These are phyloP conservation scores for Ceratina japonica DNA, from an alignment of 1,140 invertebrate species.

Conservation along the genomic window DNA sequence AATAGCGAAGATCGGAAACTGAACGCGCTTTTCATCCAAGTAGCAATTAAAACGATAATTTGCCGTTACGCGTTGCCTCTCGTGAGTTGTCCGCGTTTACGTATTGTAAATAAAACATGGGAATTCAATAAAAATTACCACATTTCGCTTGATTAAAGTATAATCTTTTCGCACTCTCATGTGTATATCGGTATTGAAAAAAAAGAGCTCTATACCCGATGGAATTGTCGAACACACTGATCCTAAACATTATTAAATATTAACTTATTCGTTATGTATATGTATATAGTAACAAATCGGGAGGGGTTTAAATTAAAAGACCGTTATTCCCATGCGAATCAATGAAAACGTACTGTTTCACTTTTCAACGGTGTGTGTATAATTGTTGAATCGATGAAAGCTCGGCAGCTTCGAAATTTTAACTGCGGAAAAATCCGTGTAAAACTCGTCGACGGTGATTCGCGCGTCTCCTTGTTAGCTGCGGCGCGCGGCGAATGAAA, in stretches of 20 bases:
- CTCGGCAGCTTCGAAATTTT: not conserved
- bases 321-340: too few species aligned
- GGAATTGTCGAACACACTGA: too few species aligned
- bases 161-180: too few species aligned
- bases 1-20: constrained; percentile 39
- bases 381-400: not conserved
- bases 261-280: too few species aligned
- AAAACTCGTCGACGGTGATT: not conserved
- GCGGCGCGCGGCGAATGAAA: constrained; percentile 14
- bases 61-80: not conserved
- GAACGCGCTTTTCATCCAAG: not conserved
- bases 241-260: too few species aligned
- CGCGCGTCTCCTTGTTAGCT: not conserved
- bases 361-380: not conserved
- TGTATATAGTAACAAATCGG: too few species aligned
- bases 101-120: not conserved
- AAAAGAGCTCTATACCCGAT: too few species aligned
- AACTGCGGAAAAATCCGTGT: not conserved
- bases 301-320: too few species aligned
- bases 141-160: not conserved
- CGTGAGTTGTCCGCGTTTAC: not conserved
- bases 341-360: too few species aligned
- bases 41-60: constrained; percentile 5
- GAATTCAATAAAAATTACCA: not conserved
- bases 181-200: too few species aligned